phyloP scores from a whole-genome alignment of 2,113 vertebrate genomes.

The Gulo gulo region DNA sequence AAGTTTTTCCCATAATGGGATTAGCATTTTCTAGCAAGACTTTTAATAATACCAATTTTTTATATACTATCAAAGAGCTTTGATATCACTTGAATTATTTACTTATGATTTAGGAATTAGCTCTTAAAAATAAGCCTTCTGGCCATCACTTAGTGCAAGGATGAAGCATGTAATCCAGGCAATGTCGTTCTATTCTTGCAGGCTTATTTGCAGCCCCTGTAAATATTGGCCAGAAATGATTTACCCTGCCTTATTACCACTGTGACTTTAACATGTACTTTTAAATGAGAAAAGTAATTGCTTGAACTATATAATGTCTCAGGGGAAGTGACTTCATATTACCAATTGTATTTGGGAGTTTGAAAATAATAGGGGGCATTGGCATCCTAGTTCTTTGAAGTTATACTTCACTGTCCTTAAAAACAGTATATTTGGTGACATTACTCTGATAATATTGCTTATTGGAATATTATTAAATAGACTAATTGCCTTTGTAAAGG shows the following conservation, averaged over 20 bases:
- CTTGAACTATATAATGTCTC: not conserved
- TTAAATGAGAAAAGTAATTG: constrained; percentile 6
- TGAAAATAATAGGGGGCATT: not conserved
- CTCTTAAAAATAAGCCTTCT: constrained; percentile 3
- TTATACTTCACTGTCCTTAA: not conserved
- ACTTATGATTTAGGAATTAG: constrained; percentile 20
- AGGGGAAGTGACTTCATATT: not conserved
- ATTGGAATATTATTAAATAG: not conserved
- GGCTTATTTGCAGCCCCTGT: not conserved
- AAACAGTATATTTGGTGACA: constrained; percentile 8
- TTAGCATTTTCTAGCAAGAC: constrained; percentile 44
- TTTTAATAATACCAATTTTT: constrained; percentile 44
- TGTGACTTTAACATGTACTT: constrained; percentile 31
- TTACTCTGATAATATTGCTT: constrained; percentile 11
- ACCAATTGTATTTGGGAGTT: not conserved
- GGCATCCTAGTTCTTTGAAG: not conserved
- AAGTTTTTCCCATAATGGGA: constrained; percentile 45
- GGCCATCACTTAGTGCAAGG: constrained; percentile 4
- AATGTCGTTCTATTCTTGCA: not conserved
- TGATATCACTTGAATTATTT: constrained; percentile 38
- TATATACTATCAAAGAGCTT: constrained; percentile 33
- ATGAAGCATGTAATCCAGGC: not conserved
- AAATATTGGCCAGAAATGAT: not conserved
- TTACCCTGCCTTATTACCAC: not conserved
- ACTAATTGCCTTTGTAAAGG: not conserved